Evolutionary conservation across 2,888 invertebrate species (phyloP).

Genomic region (Euphydryas editha): DNA sequence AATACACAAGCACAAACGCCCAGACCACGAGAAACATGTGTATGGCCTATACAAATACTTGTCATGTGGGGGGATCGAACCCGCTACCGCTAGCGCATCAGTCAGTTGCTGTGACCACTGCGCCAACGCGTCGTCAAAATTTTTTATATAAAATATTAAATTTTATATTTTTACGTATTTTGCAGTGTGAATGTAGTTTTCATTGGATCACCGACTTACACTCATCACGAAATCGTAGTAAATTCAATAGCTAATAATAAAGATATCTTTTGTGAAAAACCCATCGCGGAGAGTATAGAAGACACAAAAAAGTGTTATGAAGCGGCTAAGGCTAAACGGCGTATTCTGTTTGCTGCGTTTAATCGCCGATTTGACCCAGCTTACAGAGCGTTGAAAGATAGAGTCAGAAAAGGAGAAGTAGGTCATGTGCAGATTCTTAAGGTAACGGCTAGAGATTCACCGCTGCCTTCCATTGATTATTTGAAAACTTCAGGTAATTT

Average conservation of each 20-base stretch:
- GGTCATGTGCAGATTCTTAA: conserved; percentile 86
- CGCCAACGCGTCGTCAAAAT: too few relatives aligned
- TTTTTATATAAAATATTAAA: too few relatives aligned
- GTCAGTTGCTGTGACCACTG: too few relatives aligned
- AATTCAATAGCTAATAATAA: conserved; percentile 82
- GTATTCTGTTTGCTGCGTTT: conserved; percentile 85
- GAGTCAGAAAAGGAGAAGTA: conserved; percentile 82
- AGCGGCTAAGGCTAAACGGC: conserved; percentile 79
- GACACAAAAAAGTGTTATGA: conserved; percentile 84
- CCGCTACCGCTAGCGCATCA: too few relatives aligned
- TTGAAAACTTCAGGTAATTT: conserved; percentile 81
- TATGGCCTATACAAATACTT: too few relatives aligned
- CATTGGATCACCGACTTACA: conserved; percentile 83
- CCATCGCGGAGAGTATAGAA: conserved; percentile 82
- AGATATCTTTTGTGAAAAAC: conserved; percentile 88
- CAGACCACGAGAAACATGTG: too few relatives aligned
- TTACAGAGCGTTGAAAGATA: conserved; percentile 74
- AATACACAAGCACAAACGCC: too few relatives aligned
- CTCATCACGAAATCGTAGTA: conserved; percentile 83
- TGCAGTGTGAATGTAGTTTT: conserved; percentile 79
- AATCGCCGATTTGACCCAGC: conserved; percentile 88
- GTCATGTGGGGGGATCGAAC: too few relatives aligned
- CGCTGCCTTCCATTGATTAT: conserved; percentile 85
- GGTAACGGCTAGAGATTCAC: conserved; percentile 86
- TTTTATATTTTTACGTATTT: not conserved